These are phyloP conservation scores for Cremastinae sp. DNA, from an alignment of 2,888 invertebrate genomes.

Conservation along the genomic window DNA sequence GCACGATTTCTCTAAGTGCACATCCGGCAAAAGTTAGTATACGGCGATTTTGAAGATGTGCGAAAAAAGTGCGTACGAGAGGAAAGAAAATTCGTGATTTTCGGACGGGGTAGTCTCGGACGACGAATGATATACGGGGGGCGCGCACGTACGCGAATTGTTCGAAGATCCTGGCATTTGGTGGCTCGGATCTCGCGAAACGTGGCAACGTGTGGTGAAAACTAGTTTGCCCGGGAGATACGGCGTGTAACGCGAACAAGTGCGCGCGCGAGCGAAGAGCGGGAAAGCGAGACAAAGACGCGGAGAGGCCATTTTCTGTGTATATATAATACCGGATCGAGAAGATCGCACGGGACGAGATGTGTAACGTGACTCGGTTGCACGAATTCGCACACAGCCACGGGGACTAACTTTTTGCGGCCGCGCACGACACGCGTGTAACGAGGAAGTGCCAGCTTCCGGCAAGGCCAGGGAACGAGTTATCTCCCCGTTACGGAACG, in stretches of 20 bases:
- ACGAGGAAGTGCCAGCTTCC: conserved; percentile 63
- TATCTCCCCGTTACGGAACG: conserved; percentile 63
- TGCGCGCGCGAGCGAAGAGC: not conserved
- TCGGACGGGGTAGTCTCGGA: too few relatives aligned
- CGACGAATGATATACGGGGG: conserved; percentile 4
- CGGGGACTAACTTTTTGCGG: conserved; percentile 27
- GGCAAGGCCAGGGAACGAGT: conserved; percentile 63
- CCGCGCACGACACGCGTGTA: conserved; percentile 56
- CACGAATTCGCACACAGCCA: conserved; percentile 44
- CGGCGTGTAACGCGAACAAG: conserved; percentile 21
- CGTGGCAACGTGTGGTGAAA: conserved; percentile 53
- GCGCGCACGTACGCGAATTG: conserved; percentile 17
- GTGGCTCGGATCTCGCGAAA: conserved; percentile 30
- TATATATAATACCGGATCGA: conserved; percentile 18
- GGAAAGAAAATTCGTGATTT: conserved; percentile 28
- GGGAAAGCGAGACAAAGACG: conserved; percentile 15
- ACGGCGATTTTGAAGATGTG: conserved; percentile 2
- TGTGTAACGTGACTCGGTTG: conserved; percentile 61
- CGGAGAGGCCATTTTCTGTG: conserved; percentile 53
- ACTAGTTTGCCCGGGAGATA: conserved; percentile 56
- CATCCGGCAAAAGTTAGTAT: not conserved
- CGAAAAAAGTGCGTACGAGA: conserved; percentile 22
- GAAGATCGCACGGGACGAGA: conserved; percentile 21
- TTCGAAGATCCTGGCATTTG: conserved; percentile 44
- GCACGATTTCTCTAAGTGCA: too few relatives aligned